These are phyloP conservation scores for Sipunculus nudus DNA, from an alignment of 2,888 invertebrate genomes.

Conservation along the genomic window DNA sequence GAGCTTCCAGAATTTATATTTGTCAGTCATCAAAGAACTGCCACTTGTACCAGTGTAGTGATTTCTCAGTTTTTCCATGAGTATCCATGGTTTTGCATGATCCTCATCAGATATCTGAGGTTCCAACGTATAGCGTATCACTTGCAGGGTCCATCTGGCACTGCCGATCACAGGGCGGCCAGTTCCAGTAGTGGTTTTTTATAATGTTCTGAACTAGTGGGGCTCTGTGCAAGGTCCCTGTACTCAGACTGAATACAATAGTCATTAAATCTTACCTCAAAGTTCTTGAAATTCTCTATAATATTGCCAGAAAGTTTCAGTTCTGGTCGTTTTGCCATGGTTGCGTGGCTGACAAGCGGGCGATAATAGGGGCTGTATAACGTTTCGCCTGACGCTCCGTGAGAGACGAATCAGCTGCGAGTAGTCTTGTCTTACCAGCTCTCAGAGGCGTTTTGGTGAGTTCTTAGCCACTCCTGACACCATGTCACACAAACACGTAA, in stretches of 20 bases:
- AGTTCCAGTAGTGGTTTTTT: conserved; percentile 1
- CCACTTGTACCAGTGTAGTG: neutral
- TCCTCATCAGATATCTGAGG: neutral
- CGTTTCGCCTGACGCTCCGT: too few relatives aligned
- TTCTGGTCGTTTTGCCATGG: neutral
- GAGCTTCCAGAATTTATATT: neutral
- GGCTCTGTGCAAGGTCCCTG: neutral
- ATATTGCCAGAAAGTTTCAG: neutral
- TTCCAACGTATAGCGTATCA: conserved; percentile 1
- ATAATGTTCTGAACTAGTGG: neutral
- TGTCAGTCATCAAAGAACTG: neutral
- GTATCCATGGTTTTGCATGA: neutral
- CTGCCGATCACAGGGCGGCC: neutral
- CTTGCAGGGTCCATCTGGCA: conserved; percentile 7
- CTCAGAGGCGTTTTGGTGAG: too few relatives aligned
- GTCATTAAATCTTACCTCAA: conserved; percentile 3
- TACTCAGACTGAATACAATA: conserved; percentile 2
- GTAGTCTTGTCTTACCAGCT: too few relatives aligned
- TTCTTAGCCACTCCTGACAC: too few relatives aligned
- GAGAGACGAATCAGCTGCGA: too few relatives aligned
- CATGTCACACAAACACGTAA: too few relatives aligned
- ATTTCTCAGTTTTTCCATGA: neutral
- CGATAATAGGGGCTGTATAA: too few relatives aligned
- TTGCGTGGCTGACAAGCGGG: too few relatives aligned
- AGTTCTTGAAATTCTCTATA: conserved; percentile 1